Evolutionary conservation across 1,140 invertebrate species (phyloP).

Genomic region (Ceratoteleas bidentatus): DNA sequence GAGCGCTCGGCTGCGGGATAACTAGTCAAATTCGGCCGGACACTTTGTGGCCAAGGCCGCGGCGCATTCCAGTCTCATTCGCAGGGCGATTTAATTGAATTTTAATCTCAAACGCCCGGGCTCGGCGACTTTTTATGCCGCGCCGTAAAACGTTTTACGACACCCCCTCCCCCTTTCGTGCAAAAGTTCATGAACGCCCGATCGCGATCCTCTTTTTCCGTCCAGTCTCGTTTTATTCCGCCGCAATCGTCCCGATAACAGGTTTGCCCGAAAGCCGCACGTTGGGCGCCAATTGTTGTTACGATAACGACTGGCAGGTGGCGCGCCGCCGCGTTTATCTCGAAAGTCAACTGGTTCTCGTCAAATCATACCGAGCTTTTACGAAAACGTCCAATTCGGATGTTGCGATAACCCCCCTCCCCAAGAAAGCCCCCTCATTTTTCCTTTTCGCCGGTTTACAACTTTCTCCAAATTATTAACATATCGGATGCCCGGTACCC

Average conservation of each 20-base stretch:
- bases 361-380: too few species aligned
- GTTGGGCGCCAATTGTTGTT: too few species aligned
- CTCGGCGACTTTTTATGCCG: constrained; percentile 13
- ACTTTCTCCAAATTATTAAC: constrained; percentile 67
- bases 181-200: too few species aligned
- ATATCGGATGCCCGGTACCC: constrained; percentile 57
- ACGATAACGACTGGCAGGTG: too few species aligned
- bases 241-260: too few species aligned
- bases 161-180: constrained; percentile 2
- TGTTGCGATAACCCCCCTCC: neutral
- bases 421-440: too few species aligned
- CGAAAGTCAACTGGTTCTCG: too few species aligned
- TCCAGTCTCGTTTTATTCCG: too few species aligned
- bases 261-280: too few species aligned
- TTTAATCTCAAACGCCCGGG: constrained; percentile 42
- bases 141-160: constrained; percentile 42
- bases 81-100: constrained; percentile 62
- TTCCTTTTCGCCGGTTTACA: constrained; percentile 26
- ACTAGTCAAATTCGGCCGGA: constrained; percentile 53
- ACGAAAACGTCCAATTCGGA: too few species aligned
- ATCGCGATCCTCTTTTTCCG: too few species aligned
- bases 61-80: constrained; percentile 36
- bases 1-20: constrained; percentile 42
- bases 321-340: too few species aligned
- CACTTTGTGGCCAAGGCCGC: constrained; percentile 53